Percentiles rank a stretch among this genome's conserved stretches.
phyloP scores from a whole-genome alignment of 2,888 invertebrate species.

The Melanotus villosus region DNA sequence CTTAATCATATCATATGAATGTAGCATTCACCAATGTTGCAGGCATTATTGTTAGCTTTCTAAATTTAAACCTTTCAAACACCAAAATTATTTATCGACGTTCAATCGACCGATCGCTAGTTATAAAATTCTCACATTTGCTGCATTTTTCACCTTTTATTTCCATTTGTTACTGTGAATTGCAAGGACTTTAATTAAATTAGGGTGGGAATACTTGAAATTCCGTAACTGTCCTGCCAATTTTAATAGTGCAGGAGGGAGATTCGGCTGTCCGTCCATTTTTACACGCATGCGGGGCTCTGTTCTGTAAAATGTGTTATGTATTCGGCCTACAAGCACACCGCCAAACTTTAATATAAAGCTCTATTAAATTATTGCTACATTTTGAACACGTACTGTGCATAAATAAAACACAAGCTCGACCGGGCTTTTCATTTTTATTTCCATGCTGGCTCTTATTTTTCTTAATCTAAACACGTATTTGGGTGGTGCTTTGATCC shows the following conservation, averaged over 20 bases:
- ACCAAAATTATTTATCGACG: too few species aligned
- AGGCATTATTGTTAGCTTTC: too few species aligned
- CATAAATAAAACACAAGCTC: slow-evolving; percentile 40
- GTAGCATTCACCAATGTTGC: too few species aligned
- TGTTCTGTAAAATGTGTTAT: slow-evolving; percentile 10
- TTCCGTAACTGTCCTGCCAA: slow-evolving; percentile 9
- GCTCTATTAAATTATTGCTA: slow-evolving; percentile 41
- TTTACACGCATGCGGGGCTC: slow-evolving; percentile 3
- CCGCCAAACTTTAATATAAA: slow-evolving; percentile 30
- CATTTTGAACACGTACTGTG: slow-evolving; percentile 41
- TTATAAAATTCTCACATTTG: too few species aligned
- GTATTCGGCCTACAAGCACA: slow-evolving; percentile 25
- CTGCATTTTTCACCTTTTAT: neutral
- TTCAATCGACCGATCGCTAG: too few species aligned
- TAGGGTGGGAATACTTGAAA: slow-evolving; percentile 15
- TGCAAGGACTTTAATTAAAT: slow-evolving; percentile 31
- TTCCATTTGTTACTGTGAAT: neutral
- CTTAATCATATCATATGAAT: too few species aligned
- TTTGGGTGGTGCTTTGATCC: slow-evolving; percentile 25
- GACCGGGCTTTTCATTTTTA: slow-evolving; percentile 31
- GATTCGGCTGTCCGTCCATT: slow-evolving; percentile 17
- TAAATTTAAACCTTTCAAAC: too few species aligned
- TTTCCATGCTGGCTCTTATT: slow-evolving; percentile 27
- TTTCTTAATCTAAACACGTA: slow-evolving; percentile 39
- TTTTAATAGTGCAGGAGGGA: slow-evolving; percentile 22